Conservation (phyloP, 2,113 vertebrate species). For the Brienomyrus brachyistius region DNA sequence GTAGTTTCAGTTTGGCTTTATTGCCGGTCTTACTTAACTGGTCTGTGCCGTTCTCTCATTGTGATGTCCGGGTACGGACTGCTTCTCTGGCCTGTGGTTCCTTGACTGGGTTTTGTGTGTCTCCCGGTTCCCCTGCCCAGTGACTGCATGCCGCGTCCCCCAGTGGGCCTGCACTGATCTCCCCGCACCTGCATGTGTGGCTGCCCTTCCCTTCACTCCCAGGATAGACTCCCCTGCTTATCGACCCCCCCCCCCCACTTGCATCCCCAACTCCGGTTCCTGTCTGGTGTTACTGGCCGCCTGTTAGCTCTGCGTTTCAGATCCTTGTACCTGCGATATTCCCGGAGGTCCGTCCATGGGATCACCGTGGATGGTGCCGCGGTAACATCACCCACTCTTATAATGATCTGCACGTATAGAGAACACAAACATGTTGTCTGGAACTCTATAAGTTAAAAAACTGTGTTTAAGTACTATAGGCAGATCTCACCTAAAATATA, state of each 20-base stretch:
- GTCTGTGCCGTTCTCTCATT: background rate
- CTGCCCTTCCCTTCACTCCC: background rate
- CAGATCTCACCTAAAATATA: background rate
- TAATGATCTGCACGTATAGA: background rate
- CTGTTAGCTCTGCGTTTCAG: background rate
- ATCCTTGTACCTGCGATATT: background rate
- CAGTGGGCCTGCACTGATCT: background rate
- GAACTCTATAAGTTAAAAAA: background rate
- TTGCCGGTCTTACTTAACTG: background rate
- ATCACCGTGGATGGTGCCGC: background rate
- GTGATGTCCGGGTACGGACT: background rate
- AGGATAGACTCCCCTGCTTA: background rate
- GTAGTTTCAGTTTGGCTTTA: background rate
- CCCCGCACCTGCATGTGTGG: background rate
- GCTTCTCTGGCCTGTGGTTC: background rate
- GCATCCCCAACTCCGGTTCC: background rate
- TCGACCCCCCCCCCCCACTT: background rate
- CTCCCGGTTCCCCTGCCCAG: too few relatives aligned
- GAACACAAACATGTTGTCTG: background rate
- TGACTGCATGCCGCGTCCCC: too few relatives aligned
- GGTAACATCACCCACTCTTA: background rate
- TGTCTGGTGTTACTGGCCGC: background rate
- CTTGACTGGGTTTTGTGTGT: background rate
- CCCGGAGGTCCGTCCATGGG: background rate
- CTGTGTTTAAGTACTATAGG: background rate